Evolutionary conservation across 2,888 invertebrate genomes (phyloP), one percentile per base, ranked within the genome.

Genomic region (Polyommatus icarus): DNA sequence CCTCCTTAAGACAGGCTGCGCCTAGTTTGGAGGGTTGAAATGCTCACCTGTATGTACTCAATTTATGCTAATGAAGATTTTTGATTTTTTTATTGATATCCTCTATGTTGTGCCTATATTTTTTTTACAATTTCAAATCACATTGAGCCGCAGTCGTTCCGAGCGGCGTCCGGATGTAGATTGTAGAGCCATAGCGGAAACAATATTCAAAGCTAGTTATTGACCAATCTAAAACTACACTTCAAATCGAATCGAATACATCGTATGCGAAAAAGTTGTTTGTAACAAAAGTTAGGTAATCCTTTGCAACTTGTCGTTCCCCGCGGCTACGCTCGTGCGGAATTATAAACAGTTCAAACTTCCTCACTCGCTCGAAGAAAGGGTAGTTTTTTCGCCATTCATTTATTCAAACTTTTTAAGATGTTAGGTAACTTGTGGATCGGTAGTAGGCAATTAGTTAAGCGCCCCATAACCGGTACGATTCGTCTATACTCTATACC

Each of bases 201-300:
- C 67, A 67, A 67, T 67, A 67, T 67, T 67, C 29, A 67, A 24
- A 29, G 67, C 29, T 61, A 61, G 61, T 67, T 67, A 67, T 67
- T 67, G 67, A 32, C 67, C 67, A 67, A 67, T 67, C 67, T 32
- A 67, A 67, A 32, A 67, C 67, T 67, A 67, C 67, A 67, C 29
- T 67, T 67, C 67, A 67, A 67, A 67, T 67, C 67, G 67, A 67
- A 67, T 67, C 29, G 67, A 67, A 67, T 67, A 67, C 67, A 67
- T 67, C 29, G 67, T 67, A 32, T 67, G 67, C 29, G 67, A 67
- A 32, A 67, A 67, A 67, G 67, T 67, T 67, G 67, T 67, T 67
- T 67, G 67, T 67, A 67, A 67, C 67, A 67, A 67, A 67, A 67
- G 67, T 67, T 67, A 32, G 18, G 67, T 67, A 67, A 67, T 29